These are phyloP conservation scores for Oryzias celebensis DNA, from an alignment of 2,113 vertebrate species.

Conservation along the genomic window DNA sequence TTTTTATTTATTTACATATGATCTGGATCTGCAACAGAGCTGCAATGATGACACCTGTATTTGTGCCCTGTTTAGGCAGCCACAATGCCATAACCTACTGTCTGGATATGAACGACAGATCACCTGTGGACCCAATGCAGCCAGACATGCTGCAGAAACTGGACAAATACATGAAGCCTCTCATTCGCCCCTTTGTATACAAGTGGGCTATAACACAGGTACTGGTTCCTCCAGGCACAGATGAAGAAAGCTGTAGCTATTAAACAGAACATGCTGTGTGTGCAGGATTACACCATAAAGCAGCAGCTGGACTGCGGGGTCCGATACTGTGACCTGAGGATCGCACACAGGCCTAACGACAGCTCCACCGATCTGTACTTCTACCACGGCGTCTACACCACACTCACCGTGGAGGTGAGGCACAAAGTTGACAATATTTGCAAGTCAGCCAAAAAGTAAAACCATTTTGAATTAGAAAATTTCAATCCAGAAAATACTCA, in stretches of 20 bases:
- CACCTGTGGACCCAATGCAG: conserved; percentile 78
- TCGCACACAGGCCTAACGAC: conserved; percentile 79
- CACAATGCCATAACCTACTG: conserved; percentile 82
- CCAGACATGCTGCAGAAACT: conserved; percentile 79
- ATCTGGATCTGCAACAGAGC: neutral
- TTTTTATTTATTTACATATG: neutral
- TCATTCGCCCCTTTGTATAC: conserved; percentile 81
- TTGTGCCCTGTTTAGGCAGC: conserved; percentile 64
- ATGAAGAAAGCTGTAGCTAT: neutral
- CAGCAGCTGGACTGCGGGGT: conserved; percentile 81
- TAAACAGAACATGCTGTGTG: conserved; percentile 8
- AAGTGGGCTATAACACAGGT: conserved; percentile 82
- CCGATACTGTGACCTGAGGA: conserved; percentile 80
- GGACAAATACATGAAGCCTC: conserved; percentile 79
- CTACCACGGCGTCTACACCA: conserved; percentile 81
- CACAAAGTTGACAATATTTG: neutral
- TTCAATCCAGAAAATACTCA: too few relatives aligned
- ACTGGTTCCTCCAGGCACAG: neutral
- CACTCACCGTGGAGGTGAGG: conserved; percentile 78
- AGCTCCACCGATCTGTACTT: conserved; percentile 76
- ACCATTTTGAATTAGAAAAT: too few relatives aligned
- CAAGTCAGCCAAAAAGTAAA: neutral
- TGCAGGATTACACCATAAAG: conserved; percentile 70
- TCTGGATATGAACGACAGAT: conserved; percentile 77
- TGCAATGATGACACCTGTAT: neutral